Evolutionary conservation across 1,140 invertebrate species (phyloP).

Genomic region (Leptonema lineaticorne): DNA sequence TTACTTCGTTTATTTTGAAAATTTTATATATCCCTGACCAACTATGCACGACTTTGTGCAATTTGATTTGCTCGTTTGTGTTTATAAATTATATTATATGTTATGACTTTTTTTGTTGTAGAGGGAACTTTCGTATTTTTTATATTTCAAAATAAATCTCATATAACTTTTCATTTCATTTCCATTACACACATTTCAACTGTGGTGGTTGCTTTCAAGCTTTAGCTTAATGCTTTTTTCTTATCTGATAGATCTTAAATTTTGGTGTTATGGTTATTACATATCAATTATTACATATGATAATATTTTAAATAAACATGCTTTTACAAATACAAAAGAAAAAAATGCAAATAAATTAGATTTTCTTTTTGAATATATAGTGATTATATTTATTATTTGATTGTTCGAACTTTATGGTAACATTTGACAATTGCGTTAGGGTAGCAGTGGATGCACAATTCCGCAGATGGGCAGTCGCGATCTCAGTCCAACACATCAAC

Average conservation of each 20-base stretch:
- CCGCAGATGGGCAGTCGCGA: slow-evolving; percentile 56
- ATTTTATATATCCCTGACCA: too few species aligned
- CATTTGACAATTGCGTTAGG: slow-evolving; percentile 69
- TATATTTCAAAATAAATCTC: neutral
- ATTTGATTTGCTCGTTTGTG: too few species aligned
- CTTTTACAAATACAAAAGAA: too few species aligned
- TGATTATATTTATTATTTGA: neutral
- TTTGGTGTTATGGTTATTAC: neutral
- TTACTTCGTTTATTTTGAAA: too few species aligned
- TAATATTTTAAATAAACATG: too few species aligned
- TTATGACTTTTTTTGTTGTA: too few species aligned
- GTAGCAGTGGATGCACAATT: slow-evolving; percentile 70
- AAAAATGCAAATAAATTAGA: neutral
- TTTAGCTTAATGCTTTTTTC: slow-evolving; percentile 2
- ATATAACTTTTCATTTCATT: neutral
- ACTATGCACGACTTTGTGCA: too few species aligned
- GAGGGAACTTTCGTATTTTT: neutral
- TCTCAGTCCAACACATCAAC: slow-evolving; percentile 62
- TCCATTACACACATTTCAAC: neutral
- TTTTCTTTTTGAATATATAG: neutral
- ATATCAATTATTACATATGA: neutral
- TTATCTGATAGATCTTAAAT: neutral
- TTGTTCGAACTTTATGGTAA: slow-evolving; percentile 39
- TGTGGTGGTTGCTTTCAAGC: neutral
- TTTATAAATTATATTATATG: too few species aligned